These are phyloP conservation scores for Ariopsis seemanni DNA, from an alignment of 2,113 vertebrate genomes.

Conservation along the genomic window DNA sequence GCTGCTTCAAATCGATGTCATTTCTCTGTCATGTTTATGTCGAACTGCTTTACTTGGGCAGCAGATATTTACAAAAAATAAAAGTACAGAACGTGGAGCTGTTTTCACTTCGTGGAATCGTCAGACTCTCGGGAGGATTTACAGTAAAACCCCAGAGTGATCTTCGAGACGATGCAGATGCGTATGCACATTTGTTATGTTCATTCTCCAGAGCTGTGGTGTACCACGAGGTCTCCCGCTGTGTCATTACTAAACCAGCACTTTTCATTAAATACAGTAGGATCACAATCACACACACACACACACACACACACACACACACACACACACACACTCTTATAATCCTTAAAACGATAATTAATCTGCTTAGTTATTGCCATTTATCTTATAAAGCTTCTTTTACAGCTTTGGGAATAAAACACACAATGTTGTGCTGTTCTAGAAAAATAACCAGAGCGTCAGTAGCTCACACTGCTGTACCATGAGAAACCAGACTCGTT, in stretches of 20 bases:
- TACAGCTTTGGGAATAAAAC: neutral
- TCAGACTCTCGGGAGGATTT: neutral
- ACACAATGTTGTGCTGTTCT: neutral
- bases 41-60: slow-evolving; percentile 4
- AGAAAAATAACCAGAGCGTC: neutral
- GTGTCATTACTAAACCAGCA: slow-evolving; percentile 26
- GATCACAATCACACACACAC: neutral
- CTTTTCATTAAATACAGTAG: neutral
- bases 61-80: slow-evolving; percentile 3
- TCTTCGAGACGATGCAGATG: neutral
- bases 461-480: too few relatives aligned
- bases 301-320: neutral
- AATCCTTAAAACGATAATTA: neutral
- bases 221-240: slow-evolving; percentile 20
- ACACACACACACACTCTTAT: neutral
- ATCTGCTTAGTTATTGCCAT: neutral
- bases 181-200: slow-evolving; percentile 16
- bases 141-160: neutral
- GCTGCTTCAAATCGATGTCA: neutral
- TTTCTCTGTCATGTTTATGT: neutral
- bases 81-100: neutral
- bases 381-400: neutral
- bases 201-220: slow-evolving; percentile 16
- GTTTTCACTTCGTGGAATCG: slow-evolving; percentile 3
- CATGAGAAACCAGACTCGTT: too few relatives aligned